phyloP scores from a whole-genome alignment of 30 jellyfish, hydroid and myxozoan genomes.

The Aurelia aurita region DNA sequence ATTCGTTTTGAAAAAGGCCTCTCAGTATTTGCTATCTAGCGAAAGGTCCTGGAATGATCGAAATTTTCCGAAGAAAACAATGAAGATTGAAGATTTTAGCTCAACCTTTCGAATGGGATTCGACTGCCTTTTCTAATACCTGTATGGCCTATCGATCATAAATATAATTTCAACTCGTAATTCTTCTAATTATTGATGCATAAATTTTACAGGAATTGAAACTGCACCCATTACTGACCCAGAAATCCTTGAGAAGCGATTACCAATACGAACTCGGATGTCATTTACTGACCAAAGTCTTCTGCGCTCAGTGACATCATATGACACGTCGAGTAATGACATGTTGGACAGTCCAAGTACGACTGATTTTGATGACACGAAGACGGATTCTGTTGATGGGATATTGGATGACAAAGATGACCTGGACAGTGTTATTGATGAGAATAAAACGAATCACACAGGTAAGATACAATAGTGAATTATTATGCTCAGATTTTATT shows the following conservation, averaged over 20 bases:
- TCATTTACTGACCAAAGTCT: slow-evolving; percentile 54
- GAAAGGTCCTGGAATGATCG: no score
- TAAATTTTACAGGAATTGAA: not conserved
- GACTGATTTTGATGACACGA: slow-evolving; percentile 48
- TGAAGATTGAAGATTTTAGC: no score
- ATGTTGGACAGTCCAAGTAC: slow-evolving; percentile 42
- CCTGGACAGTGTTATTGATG: slow-evolving; percentile 35
- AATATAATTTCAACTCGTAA: no score
- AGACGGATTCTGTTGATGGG: slow-evolving; percentile 62
- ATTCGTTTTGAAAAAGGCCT: no score
- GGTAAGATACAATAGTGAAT: not conserved
- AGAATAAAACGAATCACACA: slow-evolving; percentile 27
- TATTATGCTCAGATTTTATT: no score
- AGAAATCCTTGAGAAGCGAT: not conserved
- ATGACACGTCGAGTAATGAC: slow-evolving; percentile 32
- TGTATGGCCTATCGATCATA: no score
- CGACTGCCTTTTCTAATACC: no score
- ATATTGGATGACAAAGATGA: slow-evolving; percentile 61
- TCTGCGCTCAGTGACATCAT: slow-evolving; percentile 6
- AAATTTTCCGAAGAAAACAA: no score
- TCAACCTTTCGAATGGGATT: no score
- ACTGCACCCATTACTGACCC: not conserved
- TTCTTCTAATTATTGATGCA: no score
- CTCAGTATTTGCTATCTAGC: no score
- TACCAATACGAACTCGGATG: slow-evolving; percentile 29